These are phyloP conservation scores for Astropecten irregularis DNA, from an alignment of 53 echinoderm and acorn worm genomes.

Conservation along the genomic window DNA sequence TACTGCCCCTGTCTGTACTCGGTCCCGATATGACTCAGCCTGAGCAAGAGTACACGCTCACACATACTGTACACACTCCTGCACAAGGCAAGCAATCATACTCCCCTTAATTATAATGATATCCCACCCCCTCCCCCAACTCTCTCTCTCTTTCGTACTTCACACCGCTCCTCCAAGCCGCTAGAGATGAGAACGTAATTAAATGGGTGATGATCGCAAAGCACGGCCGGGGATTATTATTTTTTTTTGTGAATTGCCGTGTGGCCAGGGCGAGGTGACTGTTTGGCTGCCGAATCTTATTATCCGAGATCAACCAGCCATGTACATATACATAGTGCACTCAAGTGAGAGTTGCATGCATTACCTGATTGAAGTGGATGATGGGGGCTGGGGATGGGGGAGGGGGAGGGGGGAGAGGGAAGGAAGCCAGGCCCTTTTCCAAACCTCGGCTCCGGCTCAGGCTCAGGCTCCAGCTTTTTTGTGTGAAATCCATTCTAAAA, in stretches of 20 bases:
- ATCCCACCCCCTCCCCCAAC: background rate
- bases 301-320: background rate
- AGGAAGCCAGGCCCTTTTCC: no score
- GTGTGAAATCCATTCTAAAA: no score
- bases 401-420: background rate
- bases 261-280: background rate
- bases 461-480: no score
- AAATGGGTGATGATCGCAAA: slow-evolving; percentile 6
- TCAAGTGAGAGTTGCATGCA: background rate
- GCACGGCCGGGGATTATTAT: background rate
- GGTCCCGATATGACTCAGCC: no score
- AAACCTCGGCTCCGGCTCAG: no score
- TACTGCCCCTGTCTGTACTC: no score
- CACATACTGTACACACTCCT: no score
- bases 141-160: no score
- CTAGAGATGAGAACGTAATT: slow-evolving; percentile 1
- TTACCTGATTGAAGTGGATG: no score
- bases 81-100: no score
- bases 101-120: slow-evolving; percentile 6
- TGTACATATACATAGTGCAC: background rate
- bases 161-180: background rate
- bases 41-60: no score
- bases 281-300: slow-evolving; percentile 11
- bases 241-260: background rate
- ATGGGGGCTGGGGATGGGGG: background rate